phyloP scores from a whole-genome alignment of 2,797 vertebrate species.

The Acanthornis magna region DNA sequence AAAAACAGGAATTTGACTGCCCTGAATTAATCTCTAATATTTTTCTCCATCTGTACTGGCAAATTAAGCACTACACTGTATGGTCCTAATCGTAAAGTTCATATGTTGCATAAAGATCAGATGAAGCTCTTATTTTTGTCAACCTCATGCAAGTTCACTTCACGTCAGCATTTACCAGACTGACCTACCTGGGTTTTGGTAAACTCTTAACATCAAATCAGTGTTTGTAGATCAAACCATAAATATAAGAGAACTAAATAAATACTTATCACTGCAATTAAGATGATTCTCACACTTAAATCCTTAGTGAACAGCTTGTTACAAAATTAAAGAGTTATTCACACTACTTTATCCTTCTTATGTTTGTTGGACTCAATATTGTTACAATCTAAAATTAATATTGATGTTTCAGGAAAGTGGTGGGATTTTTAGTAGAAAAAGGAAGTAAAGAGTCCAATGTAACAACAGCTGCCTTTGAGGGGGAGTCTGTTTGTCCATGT shows the following conservation, averaged over 20 bases:
- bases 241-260: constrained; percentile 3
- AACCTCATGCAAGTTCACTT: not conserved
- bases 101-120: not conserved
- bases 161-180: not conserved
- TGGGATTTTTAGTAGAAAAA: not conserved
- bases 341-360: not conserved
- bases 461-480: not conserved
- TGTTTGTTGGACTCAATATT: not conserved
- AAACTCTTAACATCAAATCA: not conserved
- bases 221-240: not conserved
- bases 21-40: not conserved
- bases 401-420: not conserved
- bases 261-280: not conserved
- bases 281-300: not conserved
- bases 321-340: not conserved
- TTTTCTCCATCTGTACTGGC: not conserved
- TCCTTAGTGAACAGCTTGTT: not conserved
- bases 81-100: not conserved
- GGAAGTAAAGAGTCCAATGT: not conserved
- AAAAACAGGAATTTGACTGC: not conserved
- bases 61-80: not conserved
- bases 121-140: not conserved
- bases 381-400: not conserved
- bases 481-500: not conserved
- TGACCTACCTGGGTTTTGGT: not conserved